Conservation (phyloP, 2,888 invertebrate genomes). For the Drosophila sordidula region DNA sequence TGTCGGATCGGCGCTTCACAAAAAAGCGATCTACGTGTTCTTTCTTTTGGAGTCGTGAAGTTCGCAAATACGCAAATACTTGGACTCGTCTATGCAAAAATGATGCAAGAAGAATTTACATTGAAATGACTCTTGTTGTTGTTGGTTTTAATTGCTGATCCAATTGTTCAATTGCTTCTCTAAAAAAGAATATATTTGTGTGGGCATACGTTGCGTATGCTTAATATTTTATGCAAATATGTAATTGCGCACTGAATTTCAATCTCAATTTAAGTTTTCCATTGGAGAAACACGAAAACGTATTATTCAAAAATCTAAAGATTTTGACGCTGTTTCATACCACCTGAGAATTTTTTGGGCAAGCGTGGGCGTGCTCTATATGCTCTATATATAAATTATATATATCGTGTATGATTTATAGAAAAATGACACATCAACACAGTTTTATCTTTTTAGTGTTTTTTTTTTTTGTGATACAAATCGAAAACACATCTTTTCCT, state of each 20-base stretch:
- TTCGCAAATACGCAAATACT: no score
- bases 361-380: slow-evolving; percentile 39
- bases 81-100: no score
- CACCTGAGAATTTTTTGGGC: slow-evolving; percentile 32
- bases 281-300: no score
- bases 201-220: slow-evolving; percentile 26
- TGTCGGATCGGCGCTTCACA: no score
- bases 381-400: slow-evolving; percentile 35
- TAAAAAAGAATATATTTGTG: slow-evolving; percentile 2
- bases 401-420: slow-evolving; percentile 37
- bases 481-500: slow-evolving; percentile 27
- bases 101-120: neutral
- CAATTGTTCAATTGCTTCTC: neutral
- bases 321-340: slow-evolving; percentile 3
- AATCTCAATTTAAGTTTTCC: slow-evolving; percentile 3
- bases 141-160: neutral
- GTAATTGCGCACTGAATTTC: slow-evolving; percentile 2
- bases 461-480: neutral
- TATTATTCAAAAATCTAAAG: neutral
- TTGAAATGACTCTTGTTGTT: neutral
- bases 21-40: no score
- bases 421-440: slow-evolving; percentile 38
- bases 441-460: slow-evolving; percentile 1
- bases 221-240: slow-evolving; percentile 14
- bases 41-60: no score